phyloP scores from a whole-genome alignment of 2,113 vertebrate genomes.

The Rattus rattus region DNA sequence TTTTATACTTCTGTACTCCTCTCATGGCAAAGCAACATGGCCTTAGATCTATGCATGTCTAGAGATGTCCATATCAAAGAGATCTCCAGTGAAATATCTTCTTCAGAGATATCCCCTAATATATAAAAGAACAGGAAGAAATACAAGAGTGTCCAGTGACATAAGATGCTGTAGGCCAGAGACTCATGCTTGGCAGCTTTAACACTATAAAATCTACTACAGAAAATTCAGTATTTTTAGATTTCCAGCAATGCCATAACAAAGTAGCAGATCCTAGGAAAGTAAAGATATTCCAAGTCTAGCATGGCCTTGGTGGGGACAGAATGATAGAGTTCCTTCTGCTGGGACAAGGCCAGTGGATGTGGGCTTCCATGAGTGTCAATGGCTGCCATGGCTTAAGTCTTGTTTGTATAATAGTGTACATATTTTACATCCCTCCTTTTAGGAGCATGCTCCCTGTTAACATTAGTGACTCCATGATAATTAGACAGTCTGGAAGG shows the following conservation, averaged over 20 bases:
- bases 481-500: too few species aligned
- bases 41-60: neutral
- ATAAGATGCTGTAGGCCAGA: accelerated
- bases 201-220: accelerated
- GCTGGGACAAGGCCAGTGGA: too few species aligned
- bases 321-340: too few species aligned
- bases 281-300: neutral
- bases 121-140: neutral
- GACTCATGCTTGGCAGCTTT: neutral
- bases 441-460: too few species aligned
- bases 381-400: too few species aligned
- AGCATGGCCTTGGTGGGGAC: too few species aligned
- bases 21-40: neutral
- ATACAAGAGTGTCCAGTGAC: neutral
- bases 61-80: neutral
- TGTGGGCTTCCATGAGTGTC: too few species aligned
- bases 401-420: too few species aligned
- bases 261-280: neutral
- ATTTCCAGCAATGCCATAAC: neutral
- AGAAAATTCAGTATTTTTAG: neutral
- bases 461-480: too few species aligned
- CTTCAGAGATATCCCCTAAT: neutral
- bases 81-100: neutral
- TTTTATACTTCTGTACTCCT: neutral
- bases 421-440: too few species aligned